A percentile compares a stretch with the other conserved stretches of the same genome.
phyloP scores from a whole-genome alignment of 2,888 invertebrate species.

The Pristionchus maxplancki region DNA sequence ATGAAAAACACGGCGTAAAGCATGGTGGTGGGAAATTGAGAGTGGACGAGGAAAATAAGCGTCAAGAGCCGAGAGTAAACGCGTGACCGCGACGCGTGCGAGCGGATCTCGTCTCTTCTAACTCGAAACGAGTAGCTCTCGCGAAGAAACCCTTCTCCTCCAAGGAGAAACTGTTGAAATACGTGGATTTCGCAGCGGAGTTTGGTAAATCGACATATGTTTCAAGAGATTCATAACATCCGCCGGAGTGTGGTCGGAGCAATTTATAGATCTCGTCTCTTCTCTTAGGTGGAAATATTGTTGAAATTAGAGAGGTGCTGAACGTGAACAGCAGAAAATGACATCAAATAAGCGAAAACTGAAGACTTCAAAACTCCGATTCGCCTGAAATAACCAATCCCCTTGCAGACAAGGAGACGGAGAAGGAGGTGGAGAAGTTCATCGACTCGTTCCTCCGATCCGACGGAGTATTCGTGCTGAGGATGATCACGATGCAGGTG shows the following conservation, averaged over 20 bases:
- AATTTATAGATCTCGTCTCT: too few relatives aligned
- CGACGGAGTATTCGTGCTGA: constrained; percentile 76
- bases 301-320: too few relatives aligned
- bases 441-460: constrained; percentile 71
- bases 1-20: not conserved
- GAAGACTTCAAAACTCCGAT: not conserved
- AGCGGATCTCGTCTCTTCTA: not conserved
- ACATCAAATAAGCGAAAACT: too few relatives aligned
- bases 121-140: too few relatives aligned
- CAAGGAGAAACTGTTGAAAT: too few relatives aligned
- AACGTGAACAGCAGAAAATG: too few relatives aligned
- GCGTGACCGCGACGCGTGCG: not conserved
- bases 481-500: constrained; percentile 73
- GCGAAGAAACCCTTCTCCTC: too few relatives aligned
- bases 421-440: constrained; percentile 70
- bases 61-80: not conserved
- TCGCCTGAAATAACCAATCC: not conserved
- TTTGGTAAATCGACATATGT: too few relatives aligned
- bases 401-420: constrained; percentile 54
- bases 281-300: too few relatives aligned
- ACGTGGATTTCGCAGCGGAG: too few relatives aligned
- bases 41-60: not conserved
- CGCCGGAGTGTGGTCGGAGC: too few relatives aligned
- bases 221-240: too few relatives aligned
- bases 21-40: not conserved